Evolutionary conservation across 1,140 invertebrate genomes (phyloP), one percentile per base, ranked within the genome.

Genomic region (Sarcophaga peregrina): DNA sequence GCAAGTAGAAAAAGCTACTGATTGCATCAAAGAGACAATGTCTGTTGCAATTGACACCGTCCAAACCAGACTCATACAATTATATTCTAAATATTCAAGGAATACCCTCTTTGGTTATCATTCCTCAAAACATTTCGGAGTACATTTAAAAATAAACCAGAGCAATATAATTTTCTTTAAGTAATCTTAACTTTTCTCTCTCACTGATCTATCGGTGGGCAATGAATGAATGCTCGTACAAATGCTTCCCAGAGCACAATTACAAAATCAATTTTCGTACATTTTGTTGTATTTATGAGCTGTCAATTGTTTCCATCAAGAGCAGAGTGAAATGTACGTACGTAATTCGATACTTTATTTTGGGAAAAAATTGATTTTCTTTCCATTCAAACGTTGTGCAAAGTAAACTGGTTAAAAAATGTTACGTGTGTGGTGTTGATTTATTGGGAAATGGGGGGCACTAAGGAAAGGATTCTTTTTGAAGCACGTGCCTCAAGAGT

Each of bases 231-330:
- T 50, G 6, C n/a, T 78, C 17, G 48, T n/a, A 47, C 47, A 46
- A 78, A 78, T 78, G 25, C 48, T 48, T 78, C 8, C 74, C 0
- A 76, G 5, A 37, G 25, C 25, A 47, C 46, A 46, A 3, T 11
- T 76, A 76, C 74, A 20, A 11, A 17, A 9, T 50, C 48, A 8
- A 15, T 50, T 25, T 78, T 20, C 17, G 6, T 78, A 46, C 11
- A 20, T 74, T 15, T 52, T 78, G 48, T 47, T 20, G 47, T 78
- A 78, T 78, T 50, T 78, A 78, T 78, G 75, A 78, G 75, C 75
- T 78, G 75, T 78, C 75, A 78, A 78, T 78, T 50, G 75, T 76
- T 17, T 48, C 46, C 15, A 76, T 48, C 15, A 72, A 9, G 17
- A 25, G 48, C 45, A 45, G 8, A 48, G 8, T 20, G n/a, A 17